A percentile compares a stretch with the other conserved stretches of the same genome.
phyloP scores from a whole-genome alignment of 2,113 vertebrate genomes.

The Heliornis fulica region DNA sequence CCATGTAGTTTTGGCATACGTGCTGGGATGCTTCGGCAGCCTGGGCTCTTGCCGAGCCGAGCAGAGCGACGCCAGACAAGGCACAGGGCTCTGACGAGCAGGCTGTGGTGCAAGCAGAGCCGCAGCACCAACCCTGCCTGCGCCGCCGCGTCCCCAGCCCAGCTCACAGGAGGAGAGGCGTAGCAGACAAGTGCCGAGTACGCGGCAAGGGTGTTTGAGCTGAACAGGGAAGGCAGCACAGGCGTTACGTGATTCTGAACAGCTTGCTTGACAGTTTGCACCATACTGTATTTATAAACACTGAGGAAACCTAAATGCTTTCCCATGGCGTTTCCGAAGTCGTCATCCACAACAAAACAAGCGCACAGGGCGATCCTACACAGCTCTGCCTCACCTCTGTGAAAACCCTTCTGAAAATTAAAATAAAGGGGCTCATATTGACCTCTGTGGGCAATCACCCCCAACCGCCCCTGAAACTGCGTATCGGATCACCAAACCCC shows the following conservation, averaged over 20 bases:
- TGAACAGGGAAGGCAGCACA: not conserved
- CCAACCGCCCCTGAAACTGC: not conserved
- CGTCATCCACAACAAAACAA: not conserved
- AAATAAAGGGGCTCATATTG: accelerated
- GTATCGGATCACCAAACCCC: not conserved
- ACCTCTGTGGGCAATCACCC: not conserved
- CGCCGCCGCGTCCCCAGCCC: accelerated
- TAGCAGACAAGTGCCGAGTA: accelerated
- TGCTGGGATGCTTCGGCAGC: accelerated
- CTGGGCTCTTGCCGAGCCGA: accelerated
- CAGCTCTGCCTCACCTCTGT: not conserved
- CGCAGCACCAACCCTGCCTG: accelerated
- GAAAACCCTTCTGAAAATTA: not conserved
- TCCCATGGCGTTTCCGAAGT: not conserved
- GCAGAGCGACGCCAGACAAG: accelerated
- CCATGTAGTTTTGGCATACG: accelerated
- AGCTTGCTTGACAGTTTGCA: constrained; percentile 64
- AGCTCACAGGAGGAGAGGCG: not conserved
- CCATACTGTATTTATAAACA: constrained; percentile 66
- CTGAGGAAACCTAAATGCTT: constrained; percentile 21
- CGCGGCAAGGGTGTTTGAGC: not conserved
- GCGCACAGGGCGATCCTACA: accelerated
- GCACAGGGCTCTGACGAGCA: not conserved
- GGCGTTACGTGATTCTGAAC: constrained; percentile 50
- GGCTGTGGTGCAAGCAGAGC: accelerated